These are phyloP conservation scores for Aplysina aerophoba DNA, from an alignment of 37 sponge, comb jelly and placozoan genomes.

Conservation along the genomic window DNA sequence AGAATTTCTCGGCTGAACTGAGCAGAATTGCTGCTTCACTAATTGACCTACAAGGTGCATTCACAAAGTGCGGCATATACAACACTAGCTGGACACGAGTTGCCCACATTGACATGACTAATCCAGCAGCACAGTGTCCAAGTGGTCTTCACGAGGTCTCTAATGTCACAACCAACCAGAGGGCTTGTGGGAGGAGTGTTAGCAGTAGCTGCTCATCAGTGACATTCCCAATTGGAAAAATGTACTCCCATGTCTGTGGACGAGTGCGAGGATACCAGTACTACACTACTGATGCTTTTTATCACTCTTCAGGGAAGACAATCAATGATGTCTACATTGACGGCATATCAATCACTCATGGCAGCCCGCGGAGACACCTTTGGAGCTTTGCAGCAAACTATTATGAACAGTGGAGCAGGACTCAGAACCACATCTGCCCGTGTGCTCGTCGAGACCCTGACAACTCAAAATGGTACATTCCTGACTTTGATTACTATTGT, in stretches of 20 bases:
- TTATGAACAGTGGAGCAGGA: not conserved
- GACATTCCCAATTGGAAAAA: not conserved
- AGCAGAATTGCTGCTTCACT: too few relatives aligned
- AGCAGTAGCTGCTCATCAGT: not conserved
- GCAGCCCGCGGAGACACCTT: not conserved
- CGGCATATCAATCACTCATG: conserved; percentile 25
- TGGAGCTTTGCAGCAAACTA: not conserved
- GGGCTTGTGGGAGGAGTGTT: conserved; percentile 24
- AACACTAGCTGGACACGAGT: conserved; percentile 37
- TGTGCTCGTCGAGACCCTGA: too few relatives aligned
- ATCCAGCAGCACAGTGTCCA: conserved; percentile 22
- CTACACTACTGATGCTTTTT: not conserved
- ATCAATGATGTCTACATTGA: conserved; percentile 1
- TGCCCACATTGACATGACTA: conserved; percentile 42
- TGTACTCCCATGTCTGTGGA: conserved; percentile 27
- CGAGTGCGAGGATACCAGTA: conserved; percentile 24
- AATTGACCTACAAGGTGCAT: too few relatives aligned
- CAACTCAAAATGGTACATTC: not conserved
- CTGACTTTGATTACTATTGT: not conserved
- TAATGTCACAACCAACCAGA: conserved; percentile 7
- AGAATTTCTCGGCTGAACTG: not conserved
- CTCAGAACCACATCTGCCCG: too few relatives aligned
- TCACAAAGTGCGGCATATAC: not conserved
- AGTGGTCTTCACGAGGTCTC: conserved; percentile 22
- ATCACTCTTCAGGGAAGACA: not conserved